These are phyloP conservation scores for Tachysurus vachellii DNA, from an alignment of 2,113 vertebrate genomes.

Conservation along the genomic window DNA sequence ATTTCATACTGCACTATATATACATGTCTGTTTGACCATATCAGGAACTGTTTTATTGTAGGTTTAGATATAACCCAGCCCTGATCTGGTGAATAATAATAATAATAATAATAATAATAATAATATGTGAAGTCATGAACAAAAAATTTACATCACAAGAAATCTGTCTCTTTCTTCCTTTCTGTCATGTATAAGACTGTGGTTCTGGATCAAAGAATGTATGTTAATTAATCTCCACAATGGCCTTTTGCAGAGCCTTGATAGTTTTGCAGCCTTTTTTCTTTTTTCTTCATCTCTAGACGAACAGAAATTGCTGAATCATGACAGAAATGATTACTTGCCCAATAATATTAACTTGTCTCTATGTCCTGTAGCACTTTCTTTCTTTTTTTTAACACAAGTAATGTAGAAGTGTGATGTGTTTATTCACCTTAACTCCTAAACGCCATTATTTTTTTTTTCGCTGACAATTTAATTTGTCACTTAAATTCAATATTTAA, in stretches of 20 bases:
- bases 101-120: neutral
- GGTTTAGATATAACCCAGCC: neutral
- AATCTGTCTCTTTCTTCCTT: neutral
- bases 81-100: neutral
- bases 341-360: conserved; percentile 27
- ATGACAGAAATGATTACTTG: conserved; percentile 27
- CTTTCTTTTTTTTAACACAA: neutral
- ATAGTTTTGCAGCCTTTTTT: no score
- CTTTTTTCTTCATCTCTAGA: neutral
- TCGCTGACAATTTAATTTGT: conserved; percentile 36
- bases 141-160: neutral
- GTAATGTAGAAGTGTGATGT: neutral
- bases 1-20: neutral
- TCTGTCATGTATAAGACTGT: neutral
- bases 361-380: conserved; percentile 8
- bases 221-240: neutral
- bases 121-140: neutral
- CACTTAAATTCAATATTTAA: conserved; percentile 15
- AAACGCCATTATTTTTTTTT: neutral
- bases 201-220: neutral
- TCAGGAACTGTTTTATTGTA: neutral
- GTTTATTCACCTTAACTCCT: conserved; percentile 26
- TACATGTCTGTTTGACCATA: neutral
- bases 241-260: neutral
- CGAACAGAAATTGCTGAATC: conserved; percentile 19